Base-by-base conservation (phyloP, 2,113 vertebrate species). In the Cardinalis cardinalis region DNA sequence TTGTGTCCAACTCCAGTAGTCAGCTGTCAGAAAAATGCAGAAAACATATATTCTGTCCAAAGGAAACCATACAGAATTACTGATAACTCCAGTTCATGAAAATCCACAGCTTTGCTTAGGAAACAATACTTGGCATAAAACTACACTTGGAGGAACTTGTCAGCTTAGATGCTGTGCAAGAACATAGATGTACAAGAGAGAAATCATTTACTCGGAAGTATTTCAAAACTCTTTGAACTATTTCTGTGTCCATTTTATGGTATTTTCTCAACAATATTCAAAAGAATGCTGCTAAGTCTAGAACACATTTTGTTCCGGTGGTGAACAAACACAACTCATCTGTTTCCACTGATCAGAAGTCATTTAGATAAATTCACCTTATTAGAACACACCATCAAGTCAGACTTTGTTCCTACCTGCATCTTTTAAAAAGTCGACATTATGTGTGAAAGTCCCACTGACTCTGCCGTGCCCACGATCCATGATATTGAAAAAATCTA, bases 351-450 rank as follows among this genome's bases (percentile, higher is more conserved):
- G 19, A 12, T 28, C 15, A 87, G 40, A 15, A 71, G 21, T 40
- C 24, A 29, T 19, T 81, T 12, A 74, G 14, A n/a, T 28, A 59
- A 81, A 61, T 25, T 77, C 14, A 66, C 40, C 36, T 43, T 55
- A 18, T 78, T 60, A 75, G 6, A 75, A 4, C 40, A 56, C 10
- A 68, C 2, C 23, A 72, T 21, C 34, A 40, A 84, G 36, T 44
- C n/a, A 59, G 14, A 68, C 65, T 48, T 52, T 48, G 9, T 32
- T 84, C 88, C 49, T 96, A 98, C 98, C 98, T 98, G 97, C 51
- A 19, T 90, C 93, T 24, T 84, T 89, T 13, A 98, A 96, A 26
- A 77, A 73, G 59, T 91, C 78, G 24, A 95, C 87, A 51, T 97
- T 97, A 72, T 98, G 98, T 56, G 88, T 88, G 20, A 99, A 92